phyloP scores from a whole-genome alignment of 2,888 invertebrate species.

The Pemphredon lugubris region DNA sequence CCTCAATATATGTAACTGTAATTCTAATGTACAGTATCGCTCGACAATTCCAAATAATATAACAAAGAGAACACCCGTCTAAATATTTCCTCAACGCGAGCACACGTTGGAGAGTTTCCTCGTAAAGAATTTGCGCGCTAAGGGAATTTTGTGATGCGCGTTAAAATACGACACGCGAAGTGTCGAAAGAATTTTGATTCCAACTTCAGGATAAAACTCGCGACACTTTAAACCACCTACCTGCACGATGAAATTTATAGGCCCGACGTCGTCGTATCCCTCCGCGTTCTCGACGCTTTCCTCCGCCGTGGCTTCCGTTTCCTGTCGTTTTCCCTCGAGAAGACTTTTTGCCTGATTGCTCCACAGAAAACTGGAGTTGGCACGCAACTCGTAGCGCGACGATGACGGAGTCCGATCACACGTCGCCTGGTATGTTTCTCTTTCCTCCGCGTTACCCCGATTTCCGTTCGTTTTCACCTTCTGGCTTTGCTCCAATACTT shows the following conservation, averaged over 20 bases:
- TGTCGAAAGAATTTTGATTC: too few relatives aligned
- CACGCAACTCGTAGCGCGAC: conserved; percentile 25
- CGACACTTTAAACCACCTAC: too few relatives aligned
- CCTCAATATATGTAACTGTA: too few relatives aligned
- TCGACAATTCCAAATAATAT: too few relatives aligned
- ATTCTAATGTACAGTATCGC: too few relatives aligned
- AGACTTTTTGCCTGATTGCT: conserved; percentile 38
- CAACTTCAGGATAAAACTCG: too few relatives aligned
- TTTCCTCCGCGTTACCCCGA: conserved; percentile 44
- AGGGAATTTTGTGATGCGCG: neutral
- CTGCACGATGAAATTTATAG: conserved; percentile 29
- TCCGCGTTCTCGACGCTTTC: conserved; percentile 41
- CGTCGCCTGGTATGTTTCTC: conserved; percentile 60
- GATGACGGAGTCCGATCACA: too few relatives aligned
- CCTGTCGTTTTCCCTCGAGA: neutral
- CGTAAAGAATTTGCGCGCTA: neutral
- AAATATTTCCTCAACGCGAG: neutral
- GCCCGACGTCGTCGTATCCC: conserved; percentile 68
- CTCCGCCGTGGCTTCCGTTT: neutral
- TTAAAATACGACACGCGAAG: neutral
- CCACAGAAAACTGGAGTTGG: conserved; percentile 74
- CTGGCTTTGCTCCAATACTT: conserved; percentile 63
- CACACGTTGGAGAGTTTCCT: too few relatives aligned
- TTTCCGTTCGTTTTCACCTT: conserved; percentile 64
- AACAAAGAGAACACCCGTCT: too few relatives aligned